A percentile compares a stretch with the other conserved stretches of the same genome.
Conservation (phyloP, 2,797 vertebrate species). For the Anniella stebbinsi region DNA sequence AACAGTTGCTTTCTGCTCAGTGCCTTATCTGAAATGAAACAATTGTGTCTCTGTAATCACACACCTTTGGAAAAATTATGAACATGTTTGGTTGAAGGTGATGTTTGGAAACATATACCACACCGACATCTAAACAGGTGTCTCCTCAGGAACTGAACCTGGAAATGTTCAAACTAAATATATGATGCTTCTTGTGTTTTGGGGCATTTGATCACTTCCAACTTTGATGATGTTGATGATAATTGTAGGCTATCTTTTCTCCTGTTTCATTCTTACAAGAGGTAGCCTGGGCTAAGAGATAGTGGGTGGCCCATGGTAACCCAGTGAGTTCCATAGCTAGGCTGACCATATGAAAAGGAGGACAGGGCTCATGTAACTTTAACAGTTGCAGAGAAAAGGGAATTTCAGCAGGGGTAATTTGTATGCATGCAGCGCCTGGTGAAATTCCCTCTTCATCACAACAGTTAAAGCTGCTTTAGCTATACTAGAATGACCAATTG, state of each 20-base stretch:
- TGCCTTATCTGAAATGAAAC: conserved; percentile 50
- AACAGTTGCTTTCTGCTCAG: conserved; percentile 26
- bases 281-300: background rate
- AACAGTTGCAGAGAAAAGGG: too few relatives aligned
- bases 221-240: background rate
- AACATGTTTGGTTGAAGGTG: conserved; percentile 31
- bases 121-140: background rate
- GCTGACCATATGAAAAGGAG: too few relatives aligned
- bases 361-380: too few relatives aligned
- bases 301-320: background rate
- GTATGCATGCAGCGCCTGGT: too few relatives aligned
- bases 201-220: background rate
- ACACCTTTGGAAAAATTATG: conserved; percentile 33
- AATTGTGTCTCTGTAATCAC: conserved; percentile 22
- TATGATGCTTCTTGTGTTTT: background rate
- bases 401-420: too few relatives aligned
- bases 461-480: too few relatives aligned
- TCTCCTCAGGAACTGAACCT: background rate
- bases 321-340: background rate
- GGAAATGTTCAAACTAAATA: background rate
- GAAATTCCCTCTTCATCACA: too few relatives aligned
- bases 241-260: background rate
- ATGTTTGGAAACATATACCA: conserved; percentile 28
- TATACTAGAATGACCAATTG: too few relatives aligned
- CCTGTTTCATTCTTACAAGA: background rate